Percentiles rank a stretch among this genome's conserved stretches.
Evolutionary conservation across 53 echinoderm and acorn worm species (phyloP).

Genomic region (Henricia sp.): DNA sequence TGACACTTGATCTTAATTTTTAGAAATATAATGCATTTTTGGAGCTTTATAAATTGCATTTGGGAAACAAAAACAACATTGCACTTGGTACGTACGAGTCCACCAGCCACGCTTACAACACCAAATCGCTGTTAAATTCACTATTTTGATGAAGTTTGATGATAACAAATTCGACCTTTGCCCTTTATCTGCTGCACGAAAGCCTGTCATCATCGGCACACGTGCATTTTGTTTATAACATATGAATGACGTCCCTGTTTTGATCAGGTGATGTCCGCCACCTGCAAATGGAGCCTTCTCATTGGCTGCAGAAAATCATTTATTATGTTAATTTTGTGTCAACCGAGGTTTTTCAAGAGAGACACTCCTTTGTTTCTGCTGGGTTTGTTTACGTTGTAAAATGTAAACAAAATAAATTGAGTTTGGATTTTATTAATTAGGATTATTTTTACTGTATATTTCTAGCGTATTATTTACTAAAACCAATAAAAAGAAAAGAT

Average conservation of each 20-base stretch:
- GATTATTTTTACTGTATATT: background rate
- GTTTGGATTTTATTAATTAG: background rate
- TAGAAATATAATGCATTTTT: too few relatives aligned
- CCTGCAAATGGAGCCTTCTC: background rate
- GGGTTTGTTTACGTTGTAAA: constrained; percentile 50
- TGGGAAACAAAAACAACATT: too few relatives aligned
- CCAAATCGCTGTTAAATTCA: too few relatives aligned
- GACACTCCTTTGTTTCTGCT: background rate
- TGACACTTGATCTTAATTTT: too few relatives aligned
- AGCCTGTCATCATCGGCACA: constrained; percentile 6
- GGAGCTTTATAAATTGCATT: too few relatives aligned
- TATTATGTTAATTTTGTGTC: constrained; percentile 47
- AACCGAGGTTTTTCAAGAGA: background rate
- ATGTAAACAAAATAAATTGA: too few relatives aligned
- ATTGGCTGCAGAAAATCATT: constrained; percentile 35
- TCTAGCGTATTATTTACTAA: background rate
- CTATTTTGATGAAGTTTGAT: too few relatives aligned
- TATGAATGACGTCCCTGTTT: constrained; percentile 40
- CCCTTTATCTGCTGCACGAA: background rate
- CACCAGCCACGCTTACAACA: too few relatives aligned
- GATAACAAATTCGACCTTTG: too few relatives aligned
- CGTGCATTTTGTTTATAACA: constrained; percentile 40
- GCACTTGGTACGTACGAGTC: too few relatives aligned
- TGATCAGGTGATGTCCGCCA: constrained; percentile 35
- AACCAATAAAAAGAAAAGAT: background rate